A percentile compares a stretch with the other conserved stretches of the same genome.
Evolutionary conservation across 2,888 invertebrate genomes (phyloP).

Genomic region (Parnassius glacialis): DNA sequence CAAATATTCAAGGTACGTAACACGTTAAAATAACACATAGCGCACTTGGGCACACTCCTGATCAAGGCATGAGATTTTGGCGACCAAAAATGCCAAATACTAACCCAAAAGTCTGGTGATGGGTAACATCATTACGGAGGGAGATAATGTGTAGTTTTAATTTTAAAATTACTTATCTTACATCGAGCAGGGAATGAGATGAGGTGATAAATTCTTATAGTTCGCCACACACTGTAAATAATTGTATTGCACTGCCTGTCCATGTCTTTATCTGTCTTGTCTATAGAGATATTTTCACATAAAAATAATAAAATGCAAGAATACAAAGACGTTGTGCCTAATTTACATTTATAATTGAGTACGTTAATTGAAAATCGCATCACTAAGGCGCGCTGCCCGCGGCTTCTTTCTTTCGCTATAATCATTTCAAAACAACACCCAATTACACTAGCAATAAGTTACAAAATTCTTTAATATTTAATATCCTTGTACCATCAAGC

Average conservation of each 20-base stretch:
- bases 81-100: too few relatives aligned
- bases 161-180: too few relatives aligned
- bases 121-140: too few relatives aligned
- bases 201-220: too few relatives aligned
- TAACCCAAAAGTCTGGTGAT: too few relatives aligned
- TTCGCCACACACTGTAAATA: too few relatives aligned
- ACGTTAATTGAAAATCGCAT: slow-evolving; percentile 39
- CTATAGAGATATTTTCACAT: neutral
- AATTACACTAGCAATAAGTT: slow-evolving; percentile 42
- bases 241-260: slow-evolving; percentile 1
- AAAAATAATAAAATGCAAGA: neutral
- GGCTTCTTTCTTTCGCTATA: slow-evolving; percentile 33
- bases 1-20: too few relatives aligned
- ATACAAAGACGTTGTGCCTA: slow-evolving; percentile 10
- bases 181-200: too few relatives aligned
- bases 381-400: slow-evolving; percentile 49
- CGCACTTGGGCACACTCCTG: too few relatives aligned
- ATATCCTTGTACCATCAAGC: slow-evolving; percentile 40
- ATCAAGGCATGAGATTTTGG: too few relatives aligned
- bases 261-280: neutral
- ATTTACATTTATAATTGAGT: slow-evolving; percentile 26
- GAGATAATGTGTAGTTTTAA: too few relatives aligned
- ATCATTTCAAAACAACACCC: slow-evolving; percentile 43
- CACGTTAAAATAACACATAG: too few relatives aligned
- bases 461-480: slow-evolving; percentile 40